phyloP scores from a whole-genome alignment of 1,140 invertebrate species.

The Cyphomyrmex costatus region DNA sequence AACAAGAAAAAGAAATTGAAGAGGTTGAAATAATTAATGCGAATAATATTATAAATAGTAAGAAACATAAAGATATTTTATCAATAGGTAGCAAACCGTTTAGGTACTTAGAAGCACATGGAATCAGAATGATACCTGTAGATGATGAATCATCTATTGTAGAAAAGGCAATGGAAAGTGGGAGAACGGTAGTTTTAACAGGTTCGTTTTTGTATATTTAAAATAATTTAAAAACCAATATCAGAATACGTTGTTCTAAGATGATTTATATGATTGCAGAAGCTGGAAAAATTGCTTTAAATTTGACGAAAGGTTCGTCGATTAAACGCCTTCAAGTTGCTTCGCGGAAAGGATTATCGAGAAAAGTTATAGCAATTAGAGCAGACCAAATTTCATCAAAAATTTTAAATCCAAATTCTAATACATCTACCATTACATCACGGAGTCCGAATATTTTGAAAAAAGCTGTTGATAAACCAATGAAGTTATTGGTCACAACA shows the following conservation, averaged over 20 bases:
- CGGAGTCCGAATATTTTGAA: slow-evolving; percentile 84
- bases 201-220: slow-evolving; percentile 84
- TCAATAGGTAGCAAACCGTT: slow-evolving; percentile 86
- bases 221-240: not conserved
- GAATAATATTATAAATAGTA: slow-evolving; percentile 77
- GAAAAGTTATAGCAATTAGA: slow-evolving; percentile 84
- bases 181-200: slow-evolving; percentile 92
- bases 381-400: slow-evolving; percentile 79
- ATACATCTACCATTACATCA: slow-evolving; percentile 70
- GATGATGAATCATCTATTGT: slow-evolving; percentile 91
- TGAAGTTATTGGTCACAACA: slow-evolving; percentile 81
- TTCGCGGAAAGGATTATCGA: slow-evolving; percentile 76
- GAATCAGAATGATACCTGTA: slow-evolving; percentile 92
- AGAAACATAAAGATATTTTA: slow-evolving; percentile 82
- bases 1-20: slow-evolving; percentile 82
- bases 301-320: slow-evolving; percentile 86
- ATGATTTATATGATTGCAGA: slow-evolving; percentile 84
- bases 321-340: slow-evolving; percentile 81
- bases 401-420: slow-evolving; percentile 78
- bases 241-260: not conserved
- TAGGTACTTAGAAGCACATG: slow-evolving; percentile 92
- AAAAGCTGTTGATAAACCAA: slow-evolving; percentile 83
- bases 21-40: slow-evolving; percentile 74
- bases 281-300: slow-evolving; percentile 92
- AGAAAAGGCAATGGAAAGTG: slow-evolving; percentile 92